phyloP scores from a whole-genome alignment of 2,113 vertebrate genomes.

The Piaya cayana region DNA sequence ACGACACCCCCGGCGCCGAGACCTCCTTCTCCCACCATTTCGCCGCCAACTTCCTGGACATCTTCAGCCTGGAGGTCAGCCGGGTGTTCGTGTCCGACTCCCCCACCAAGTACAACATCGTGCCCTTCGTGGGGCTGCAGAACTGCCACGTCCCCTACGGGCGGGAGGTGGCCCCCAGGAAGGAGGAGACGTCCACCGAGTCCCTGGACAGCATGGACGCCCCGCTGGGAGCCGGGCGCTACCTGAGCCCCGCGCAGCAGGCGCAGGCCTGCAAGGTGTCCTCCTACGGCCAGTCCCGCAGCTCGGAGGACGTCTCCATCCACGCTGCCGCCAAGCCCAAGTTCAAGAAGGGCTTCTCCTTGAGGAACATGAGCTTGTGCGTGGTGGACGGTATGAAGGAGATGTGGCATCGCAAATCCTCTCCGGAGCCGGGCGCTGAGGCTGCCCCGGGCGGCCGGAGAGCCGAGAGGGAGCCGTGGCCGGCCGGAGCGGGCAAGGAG shows the following conservation, averaged over 20 bases:
- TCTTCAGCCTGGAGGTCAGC: slow-evolving; percentile 87
- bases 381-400: slow-evolving; percentile 95
- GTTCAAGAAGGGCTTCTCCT: slow-evolving; percentile 94
- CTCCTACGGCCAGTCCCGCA: slow-evolving; percentile 89
- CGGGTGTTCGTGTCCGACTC: slow-evolving; percentile 83
- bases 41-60: slow-evolving; percentile 89
- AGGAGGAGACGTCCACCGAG: slow-evolving; percentile 85
- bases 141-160: slow-evolving; percentile 85
- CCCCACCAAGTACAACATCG: slow-evolving; percentile 83
- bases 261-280: slow-evolving; percentile 80
- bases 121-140: slow-evolving; percentile 88
- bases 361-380: slow-evolving; percentile 97
- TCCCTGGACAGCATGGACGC: slow-evolving; percentile 89
- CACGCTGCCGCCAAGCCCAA: slow-evolving; percentile 80
- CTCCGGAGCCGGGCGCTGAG: slow-evolving; percentile 82
- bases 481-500: slow-evolving; percentile 55
- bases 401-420: slow-evolving; percentile 93
- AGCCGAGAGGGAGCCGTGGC: slow-evolving; percentile 61
- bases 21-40: slow-evolving; percentile 93
- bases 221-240: slow-evolving; percentile 56
- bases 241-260: slow-evolving; percentile 66
- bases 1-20: slow-evolving; percentile 89
- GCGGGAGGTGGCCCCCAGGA: slow-evolving; percentile 79
- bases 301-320: slow-evolving; percentile 91
- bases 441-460: neutral